These are phyloP conservation scores for Heliconius nattereri DNA, from an alignment of 1,140 invertebrate species.

Conservation along the genomic window DNA sequence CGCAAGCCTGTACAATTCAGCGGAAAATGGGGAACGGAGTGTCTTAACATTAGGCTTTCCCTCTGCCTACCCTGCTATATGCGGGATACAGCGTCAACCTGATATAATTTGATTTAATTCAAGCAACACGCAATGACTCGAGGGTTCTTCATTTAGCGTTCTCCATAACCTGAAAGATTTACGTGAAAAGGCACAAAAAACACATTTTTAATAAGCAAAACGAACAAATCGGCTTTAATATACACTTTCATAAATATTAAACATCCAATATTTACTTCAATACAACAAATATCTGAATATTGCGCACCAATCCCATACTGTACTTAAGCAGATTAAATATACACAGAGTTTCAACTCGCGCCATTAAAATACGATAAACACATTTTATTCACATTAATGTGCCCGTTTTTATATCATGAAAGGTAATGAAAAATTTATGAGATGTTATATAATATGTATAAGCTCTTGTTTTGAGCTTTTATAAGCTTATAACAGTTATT, in stretches of 20 bases:
- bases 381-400: conserved; percentile 22
- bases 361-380: conserved; percentile 30
- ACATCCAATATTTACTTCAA: conserved; percentile 1
- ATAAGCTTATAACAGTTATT: conserved; percentile 33
- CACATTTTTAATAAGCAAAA: background rate
- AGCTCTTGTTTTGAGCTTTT: conserved; percentile 22
- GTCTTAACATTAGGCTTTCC: too few species aligned
- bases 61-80: too few species aligned
- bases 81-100: too few species aligned
- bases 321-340: conserved; percentile 28
- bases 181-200: background rate
- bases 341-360: conserved; percentile 14
- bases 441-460: conserved; percentile 18
- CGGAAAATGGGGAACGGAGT: too few species aligned
- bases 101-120: too few species aligned
- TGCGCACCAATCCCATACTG: background rate
- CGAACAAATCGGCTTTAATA: background rate
- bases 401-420: conserved; percentile 21
- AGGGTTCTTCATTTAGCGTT: too few species aligned
- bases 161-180: background rate
- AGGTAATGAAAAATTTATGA: conserved; percentile 33
- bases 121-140: too few species aligned
- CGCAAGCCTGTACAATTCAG: too few species aligned
- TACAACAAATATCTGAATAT: background rate
- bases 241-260: background rate